Evolutionary conservation across 2,888 invertebrate species (phyloP).

Genomic region (Nymphalis polychloros): DNA sequence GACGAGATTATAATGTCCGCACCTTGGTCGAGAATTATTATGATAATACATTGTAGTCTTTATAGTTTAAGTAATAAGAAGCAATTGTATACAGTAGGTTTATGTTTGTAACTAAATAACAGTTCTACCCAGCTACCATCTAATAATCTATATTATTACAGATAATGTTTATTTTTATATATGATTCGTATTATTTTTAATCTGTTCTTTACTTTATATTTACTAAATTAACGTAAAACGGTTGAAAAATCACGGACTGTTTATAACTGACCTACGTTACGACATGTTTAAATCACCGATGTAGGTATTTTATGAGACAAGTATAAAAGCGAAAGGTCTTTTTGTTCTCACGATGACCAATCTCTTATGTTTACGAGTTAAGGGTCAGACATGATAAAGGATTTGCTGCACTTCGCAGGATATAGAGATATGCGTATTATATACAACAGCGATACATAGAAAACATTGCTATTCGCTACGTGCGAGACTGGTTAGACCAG

Average conservation of each 20-base stretch:
- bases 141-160: no score
- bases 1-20: slow-evolving; percentile 34
- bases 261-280: slow-evolving; percentile 25
- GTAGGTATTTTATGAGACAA: background rate
- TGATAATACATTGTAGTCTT: slow-evolving; percentile 2
- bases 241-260: background rate
- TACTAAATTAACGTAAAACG: background rate
- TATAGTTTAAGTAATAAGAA: background rate
- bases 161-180: no score
- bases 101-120: background rate
- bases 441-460: slow-evolving; percentile 8
- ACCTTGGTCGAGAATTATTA: slow-evolving; percentile 1
- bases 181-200: no score
- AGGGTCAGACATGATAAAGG: slow-evolving; percentile 12
- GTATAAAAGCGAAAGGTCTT: slow-evolving; percentile 1
- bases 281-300: background rate
- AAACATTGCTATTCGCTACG: slow-evolving; percentile 13
- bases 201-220: no score
- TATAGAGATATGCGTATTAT: slow-evolving; percentile 20
- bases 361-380: slow-evolving; percentile 4
- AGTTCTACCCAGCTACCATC: background rate
- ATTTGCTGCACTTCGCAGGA: slow-evolving; percentile 22
- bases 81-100: background rate
- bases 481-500: slow-evolving; percentile 53
- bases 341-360: slow-evolving; percentile 10